Base-by-base conservation (phyloP, 2,888 invertebrate genomes). In the Mythimna lalbum region DNA sequence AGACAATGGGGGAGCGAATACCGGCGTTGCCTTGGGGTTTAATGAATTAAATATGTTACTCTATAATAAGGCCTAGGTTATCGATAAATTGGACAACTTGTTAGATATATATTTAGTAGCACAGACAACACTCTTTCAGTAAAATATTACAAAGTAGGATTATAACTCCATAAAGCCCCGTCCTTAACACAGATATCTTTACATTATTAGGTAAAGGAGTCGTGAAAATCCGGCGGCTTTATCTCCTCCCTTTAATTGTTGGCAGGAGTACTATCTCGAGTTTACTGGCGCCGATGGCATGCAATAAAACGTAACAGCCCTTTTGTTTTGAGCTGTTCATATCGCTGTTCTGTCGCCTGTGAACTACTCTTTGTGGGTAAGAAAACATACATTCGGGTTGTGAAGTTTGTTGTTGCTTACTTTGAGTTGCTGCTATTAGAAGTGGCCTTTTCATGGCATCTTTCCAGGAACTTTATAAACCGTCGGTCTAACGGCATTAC, bases 191-290 rank as follows among this genome's bases (percentile, higher is more conserved):
- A 52, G 69, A 73, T 76, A 82, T 78, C 78, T 77, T 85, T 71
- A 82, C 69, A 74, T 62, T 77, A 71, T 67, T 80, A 86, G 82
- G 85, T 82, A 85, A 86, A 90, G 89, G 89, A 87, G 87, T 87
- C 87, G 88, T 88, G 86, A 89, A 87, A 88, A 88, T 87, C 87
- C 88, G 78, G 76, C 71, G 88, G 90, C 88, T 89, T 92, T 93
- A 93, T 93, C 93, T 91, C 68, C 79, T 86, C 90, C 89, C 90
- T 93, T 92, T 93, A 94, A 94, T 94, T 94, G 93, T 92, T 90
- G 92, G 90, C 90, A 82, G 89, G 92, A 91, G 92, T 89, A 90
- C 93, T 90, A 92, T 92, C 93, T 89, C 87, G 87, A 86, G 89
- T 90, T 92, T 91, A 91, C 90, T 89, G 87, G 86, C 89, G 83